These are phyloP conservation scores for Silurus aristotelis DNA, from an alignment of 2,797 vertebrate species.

Conservation along the genomic window DNA sequence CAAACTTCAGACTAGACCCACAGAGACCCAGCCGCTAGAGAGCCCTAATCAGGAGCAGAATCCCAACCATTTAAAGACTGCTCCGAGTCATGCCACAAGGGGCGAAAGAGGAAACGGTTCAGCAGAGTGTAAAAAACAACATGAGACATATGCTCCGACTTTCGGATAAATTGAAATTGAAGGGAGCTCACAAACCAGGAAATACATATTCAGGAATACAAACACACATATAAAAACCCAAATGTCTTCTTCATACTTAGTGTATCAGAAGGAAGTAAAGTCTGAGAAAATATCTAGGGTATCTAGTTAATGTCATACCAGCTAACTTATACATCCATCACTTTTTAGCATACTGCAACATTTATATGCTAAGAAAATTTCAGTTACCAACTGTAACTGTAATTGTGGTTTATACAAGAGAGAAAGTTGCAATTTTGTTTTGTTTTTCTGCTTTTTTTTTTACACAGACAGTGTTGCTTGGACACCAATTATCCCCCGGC, in stretches of 20 bases:
- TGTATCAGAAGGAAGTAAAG: neutral
- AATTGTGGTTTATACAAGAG: neutral
- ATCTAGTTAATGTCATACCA: too few relatives aligned
- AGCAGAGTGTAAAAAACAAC: conserved; percentile 37
- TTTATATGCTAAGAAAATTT: neutral
- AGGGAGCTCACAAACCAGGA: neutral
- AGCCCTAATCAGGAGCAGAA: conserved; percentile 52
- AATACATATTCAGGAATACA: neutral
- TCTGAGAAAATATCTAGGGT: neutral
- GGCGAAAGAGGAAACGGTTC: conserved; percentile 43
- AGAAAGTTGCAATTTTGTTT: neutral
- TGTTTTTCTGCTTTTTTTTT: neutral
- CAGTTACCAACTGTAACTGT: neutral
- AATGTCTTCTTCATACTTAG: neutral
- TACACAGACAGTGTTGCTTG: neutral
- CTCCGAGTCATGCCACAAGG: conserved; percentile 45
- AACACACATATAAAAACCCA: neutral
- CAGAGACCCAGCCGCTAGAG: conserved; percentile 45
- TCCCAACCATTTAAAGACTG: conserved; percentile 51
- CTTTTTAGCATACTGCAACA: neutral
- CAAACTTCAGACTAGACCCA: conserved; percentile 38
- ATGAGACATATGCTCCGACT: neutral
- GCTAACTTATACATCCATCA: too few relatives aligned
- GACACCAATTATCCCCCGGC: neutral
- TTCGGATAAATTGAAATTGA: neutral